A percentile compares a stretch with the other conserved stretches of the same genome.
phyloP scores from a whole-genome alignment of 2,888 invertebrate genomes.

The Calliphora vomitoria region DNA sequence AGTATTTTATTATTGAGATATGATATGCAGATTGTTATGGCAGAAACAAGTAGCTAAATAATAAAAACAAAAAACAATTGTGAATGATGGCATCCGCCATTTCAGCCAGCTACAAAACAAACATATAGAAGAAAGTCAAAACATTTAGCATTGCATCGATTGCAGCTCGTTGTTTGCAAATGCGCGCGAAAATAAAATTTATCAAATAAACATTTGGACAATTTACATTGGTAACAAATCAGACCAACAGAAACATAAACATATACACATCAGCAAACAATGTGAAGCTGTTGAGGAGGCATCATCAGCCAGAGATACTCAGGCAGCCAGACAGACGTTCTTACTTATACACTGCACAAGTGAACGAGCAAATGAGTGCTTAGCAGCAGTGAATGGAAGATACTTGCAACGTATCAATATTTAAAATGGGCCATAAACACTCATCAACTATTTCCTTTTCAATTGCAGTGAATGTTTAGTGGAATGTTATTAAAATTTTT shows the following conservation, averaged over 20 bases:
- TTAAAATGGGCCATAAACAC: slow-evolving; percentile 59
- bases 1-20: slow-evolving; percentile 8
- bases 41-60: slow-evolving; percentile 32
- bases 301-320: background rate
- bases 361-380: slow-evolving; percentile 14
- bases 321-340: background rate
- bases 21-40: slow-evolving; percentile 44
- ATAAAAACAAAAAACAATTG: slow-evolving; percentile 66
- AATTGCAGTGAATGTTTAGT: slow-evolving; percentile 30
- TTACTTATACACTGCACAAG: background rate
- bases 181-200: slow-evolving; percentile 45
- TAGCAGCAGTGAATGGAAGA: background rate
- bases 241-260: background rate
- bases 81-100: slow-evolving; percentile 82
- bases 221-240: slow-evolving; percentile 45
- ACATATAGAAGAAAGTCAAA: slow-evolving; percentile 30
- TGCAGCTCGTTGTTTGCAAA: background rate
- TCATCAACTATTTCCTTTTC: slow-evolving; percentile 59
- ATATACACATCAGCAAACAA: background rate
- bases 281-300: background rate
- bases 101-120: slow-evolving; percentile 54
- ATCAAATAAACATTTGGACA: slow-evolving; percentile 60
- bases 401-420: slow-evolving; percentile 6
- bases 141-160: background rate
- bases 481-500: slow-evolving; percentile 31